Evolutionary conservation across 2,797 vertebrate genomes (phyloP).

Genomic region (Coranthus polyacanthus): DNA sequence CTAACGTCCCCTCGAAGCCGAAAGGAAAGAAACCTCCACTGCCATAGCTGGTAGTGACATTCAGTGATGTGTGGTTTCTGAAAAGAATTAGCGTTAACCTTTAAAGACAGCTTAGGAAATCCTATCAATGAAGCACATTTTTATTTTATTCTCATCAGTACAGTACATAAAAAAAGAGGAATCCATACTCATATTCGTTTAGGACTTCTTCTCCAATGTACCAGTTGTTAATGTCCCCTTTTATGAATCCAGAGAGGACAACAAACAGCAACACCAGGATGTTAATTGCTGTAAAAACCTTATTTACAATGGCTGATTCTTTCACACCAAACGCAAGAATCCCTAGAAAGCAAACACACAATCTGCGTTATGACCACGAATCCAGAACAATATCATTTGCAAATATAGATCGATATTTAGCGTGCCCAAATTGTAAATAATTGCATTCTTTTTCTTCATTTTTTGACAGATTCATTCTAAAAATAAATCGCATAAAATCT

Average conservation of each 20-base stretch:
- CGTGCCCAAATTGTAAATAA: too few species aligned
- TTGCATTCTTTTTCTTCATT: too few species aligned
- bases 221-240: slow-evolving; percentile 88
- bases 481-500: too few species aligned
- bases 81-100: neutral
- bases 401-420: neutral
- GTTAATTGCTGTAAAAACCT: slow-evolving; percentile 89
- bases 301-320: slow-evolving; percentile 89
- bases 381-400: too few species aligned
- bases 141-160: too few species aligned
- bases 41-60: slow-evolving; percentile 64
- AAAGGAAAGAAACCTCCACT: slow-evolving; percentile 89
- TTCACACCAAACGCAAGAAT: slow-evolving; percentile 91
- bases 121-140: too few species aligned
- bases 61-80: slow-evolving; percentile 67
- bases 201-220: slow-evolving; percentile 74
- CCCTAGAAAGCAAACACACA: slow-evolving; percentile 71
- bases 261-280: slow-evolving; percentile 87
- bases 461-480: too few species aligned
- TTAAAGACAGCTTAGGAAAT: too few species aligned
- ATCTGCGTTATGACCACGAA: neutral
- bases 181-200: slow-evolving; percentile 47
- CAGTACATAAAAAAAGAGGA: neutral
- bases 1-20: slow-evolving; percentile 88
- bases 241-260: slow-evolving; percentile 87